phyloP scores from a whole-genome alignment of 2,888 invertebrate genomes.

The Pachycephus smyrnensis region DNA sequence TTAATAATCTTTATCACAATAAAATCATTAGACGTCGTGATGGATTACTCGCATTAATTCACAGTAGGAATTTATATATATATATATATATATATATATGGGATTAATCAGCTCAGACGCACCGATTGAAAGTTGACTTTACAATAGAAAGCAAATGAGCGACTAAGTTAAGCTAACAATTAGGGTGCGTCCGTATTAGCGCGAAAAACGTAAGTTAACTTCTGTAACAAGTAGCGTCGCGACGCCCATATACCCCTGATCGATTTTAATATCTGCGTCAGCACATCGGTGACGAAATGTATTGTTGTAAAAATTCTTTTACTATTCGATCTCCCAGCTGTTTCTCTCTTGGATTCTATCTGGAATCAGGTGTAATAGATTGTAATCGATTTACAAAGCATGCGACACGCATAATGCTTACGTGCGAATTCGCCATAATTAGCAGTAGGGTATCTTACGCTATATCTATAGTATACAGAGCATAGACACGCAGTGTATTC shows the following conservation, averaged over 20 bases:
- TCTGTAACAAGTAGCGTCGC: not conserved
- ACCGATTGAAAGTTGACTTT: no score
- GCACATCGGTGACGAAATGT: not conserved
- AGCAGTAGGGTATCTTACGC: not conserved
- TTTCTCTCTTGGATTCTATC: not conserved
- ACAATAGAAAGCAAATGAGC: no score
- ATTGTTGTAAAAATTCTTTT: not conserved
- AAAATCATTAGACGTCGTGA: not conserved
- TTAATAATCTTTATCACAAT: not conserved
- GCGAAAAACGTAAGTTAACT: not conserved
- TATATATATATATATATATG: no score
- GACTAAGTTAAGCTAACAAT: not conserved
- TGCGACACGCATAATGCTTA: not conserved
- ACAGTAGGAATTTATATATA: not conserved
- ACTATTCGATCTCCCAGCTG: not conserved
- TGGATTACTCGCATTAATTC: not conserved
- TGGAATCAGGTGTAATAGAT: not conserved
- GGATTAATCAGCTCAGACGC: not conserved
- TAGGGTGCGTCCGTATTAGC: not conserved
- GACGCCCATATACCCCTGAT: not conserved
- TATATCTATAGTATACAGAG: not conserved
- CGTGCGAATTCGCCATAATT: not conserved
- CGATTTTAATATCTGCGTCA: not conserved
- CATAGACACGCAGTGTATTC: not conserved
- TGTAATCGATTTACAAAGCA: not conserved